Percentiles rank a stretch among this genome's conserved stretches.
Evolutionary conservation across 2,888 invertebrate species (phyloP).

Genomic region (Acleris sparsana): DNA sequence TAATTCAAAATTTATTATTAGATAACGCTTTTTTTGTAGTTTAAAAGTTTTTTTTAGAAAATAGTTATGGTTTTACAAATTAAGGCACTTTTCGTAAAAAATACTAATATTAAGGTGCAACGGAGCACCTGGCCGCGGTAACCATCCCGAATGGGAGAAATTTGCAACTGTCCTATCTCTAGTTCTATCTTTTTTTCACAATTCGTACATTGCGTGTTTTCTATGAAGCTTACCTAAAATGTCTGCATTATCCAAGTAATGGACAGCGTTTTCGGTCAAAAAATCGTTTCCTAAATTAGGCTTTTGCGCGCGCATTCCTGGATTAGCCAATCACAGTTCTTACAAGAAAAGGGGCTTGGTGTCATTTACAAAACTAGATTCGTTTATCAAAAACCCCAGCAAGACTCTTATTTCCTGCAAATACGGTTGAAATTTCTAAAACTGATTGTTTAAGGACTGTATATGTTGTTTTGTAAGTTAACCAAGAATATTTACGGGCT

Average conservation of each 20-base stretch:
- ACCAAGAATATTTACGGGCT: background rate
- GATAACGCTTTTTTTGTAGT: background rate
- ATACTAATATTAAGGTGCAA: slow-evolving; percentile 29
- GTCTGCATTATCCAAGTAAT: background rate
- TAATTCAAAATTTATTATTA: background rate
- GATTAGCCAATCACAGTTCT: slow-evolving; percentile 36
- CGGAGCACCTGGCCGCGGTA: slow-evolving; percentile 25
- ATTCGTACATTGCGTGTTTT: slow-evolving; percentile 12
- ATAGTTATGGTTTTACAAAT: background rate
- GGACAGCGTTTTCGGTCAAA: slow-evolving; percentile 1
- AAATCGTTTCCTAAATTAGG: slow-evolving; percentile 9
- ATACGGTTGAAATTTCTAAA: slow-evolving; percentile 4
- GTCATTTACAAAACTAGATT: slow-evolving; percentile 10
- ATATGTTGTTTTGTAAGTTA: slow-evolving; percentile 1
- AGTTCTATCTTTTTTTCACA: background rate
- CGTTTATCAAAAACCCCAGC: background rate
- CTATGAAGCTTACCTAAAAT: background rate
- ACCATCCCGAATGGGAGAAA: slow-evolving; percentile 33
- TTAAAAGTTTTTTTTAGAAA: slow-evolving; percentile 15
- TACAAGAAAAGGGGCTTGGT: slow-evolving; percentile 36
- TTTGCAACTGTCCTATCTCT: slow-evolving; percentile 12
- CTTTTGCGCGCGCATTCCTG: slow-evolving; percentile 33
- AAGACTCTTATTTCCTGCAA: background rate
- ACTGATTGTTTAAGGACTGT: background rate
- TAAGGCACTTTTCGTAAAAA: slow-evolving; percentile 26